Base-by-base conservation (phyloP, 2,113 vertebrate genomes). In the Synchiropus splendidus region DNA sequence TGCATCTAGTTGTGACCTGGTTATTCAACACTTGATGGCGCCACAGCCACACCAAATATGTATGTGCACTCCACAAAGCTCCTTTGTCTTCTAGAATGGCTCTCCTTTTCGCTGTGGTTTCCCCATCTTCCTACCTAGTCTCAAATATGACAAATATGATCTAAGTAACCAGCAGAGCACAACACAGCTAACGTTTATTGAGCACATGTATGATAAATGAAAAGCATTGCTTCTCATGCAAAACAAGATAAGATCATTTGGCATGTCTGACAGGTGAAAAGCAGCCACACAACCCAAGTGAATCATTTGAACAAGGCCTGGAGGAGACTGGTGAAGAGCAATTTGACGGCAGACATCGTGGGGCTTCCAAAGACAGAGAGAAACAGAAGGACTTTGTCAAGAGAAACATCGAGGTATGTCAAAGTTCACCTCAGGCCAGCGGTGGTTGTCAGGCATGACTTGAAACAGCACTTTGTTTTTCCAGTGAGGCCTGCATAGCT, bases 381-480 rank as follows among this genome's bases (percentile, higher is more conserved):
- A 83, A 42, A 67, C 80, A 84, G 37, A 81, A 87, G 48, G 76
- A 92, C 83, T 94, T 93, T 75, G 78, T 96, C 74, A 90, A 82
- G 74, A 89, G 84, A 75, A 95, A 95, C 68, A 90, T 92, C 44
- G 85, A 95, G 89, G 92, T 96, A 86, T 81, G 87, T 80, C 48
- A 62, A 62, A 71, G 70, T 65, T 79, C 70, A 75, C 1, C 9
- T 40, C 5, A 39, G 54, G 44, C 49, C 48, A 64, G 54, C 46
- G 14, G 51, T 42, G 61, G 47, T 31, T 18, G 39, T 39, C 27
- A 56, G 39, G 17, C 51, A 39, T 62, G 48, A 62, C 54, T 46
- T 42, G n/a, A 43, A 14, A 17, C 36, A 42, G 49, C 39, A 45
- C 38, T 68, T 72, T 62, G 17, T 67, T 64, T 67, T 62, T 58